Base-by-base conservation (phyloP, 1,140 invertebrate species). In the Cyphomyrmex costatus region DNA sequence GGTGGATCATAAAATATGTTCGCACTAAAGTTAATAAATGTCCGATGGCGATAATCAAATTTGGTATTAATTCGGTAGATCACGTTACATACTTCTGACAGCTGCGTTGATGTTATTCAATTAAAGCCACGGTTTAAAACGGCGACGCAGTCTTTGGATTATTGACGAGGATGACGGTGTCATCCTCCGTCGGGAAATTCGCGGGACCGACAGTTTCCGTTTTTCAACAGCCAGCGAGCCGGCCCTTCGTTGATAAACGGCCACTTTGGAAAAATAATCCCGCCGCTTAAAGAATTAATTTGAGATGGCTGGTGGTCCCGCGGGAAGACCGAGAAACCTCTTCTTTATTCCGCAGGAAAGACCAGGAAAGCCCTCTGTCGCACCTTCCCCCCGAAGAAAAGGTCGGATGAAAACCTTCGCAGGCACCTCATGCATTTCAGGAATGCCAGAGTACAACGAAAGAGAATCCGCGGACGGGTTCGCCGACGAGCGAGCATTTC, bases 231-330 rank as follows among this genome's bases (percentile, higher is more conserved):
- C 42, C 60, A 24, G 46, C 30, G n/a, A 14, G 14, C 53, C 24
- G 49, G 12, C n/a, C 53, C 19, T n/a, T 30, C 49, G 66, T 73
- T 83, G 79, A 83, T 83, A 83, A 83, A 83, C 79, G 79, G 79
- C 79, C 79, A 83, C 79, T 83, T 83, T 73, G 53, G 53, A 73
- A 60, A 83, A 83, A 83, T 83, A 74, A 83, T 83, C 68, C 24
- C 42, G 79, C 36, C 53, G 79, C 68, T 83, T 83, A 83, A 83
- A 83, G 79, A 73, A 83, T 83, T 83, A 83, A 83, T 74, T 74
- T 73, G 66, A 82, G 68, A 82, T 82, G 66, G 78, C 78, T 82
- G 66, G 19, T 53, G 68, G 68, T 83, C 79, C 27, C 79, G 53
- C 66, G 79, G 66, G 79, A 58, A 46, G 51, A 71, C 79, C 51